Evolutionary conservation across 2,113 vertebrate genomes (phyloP).

Genomic region (Myocastor coypus): DNA sequence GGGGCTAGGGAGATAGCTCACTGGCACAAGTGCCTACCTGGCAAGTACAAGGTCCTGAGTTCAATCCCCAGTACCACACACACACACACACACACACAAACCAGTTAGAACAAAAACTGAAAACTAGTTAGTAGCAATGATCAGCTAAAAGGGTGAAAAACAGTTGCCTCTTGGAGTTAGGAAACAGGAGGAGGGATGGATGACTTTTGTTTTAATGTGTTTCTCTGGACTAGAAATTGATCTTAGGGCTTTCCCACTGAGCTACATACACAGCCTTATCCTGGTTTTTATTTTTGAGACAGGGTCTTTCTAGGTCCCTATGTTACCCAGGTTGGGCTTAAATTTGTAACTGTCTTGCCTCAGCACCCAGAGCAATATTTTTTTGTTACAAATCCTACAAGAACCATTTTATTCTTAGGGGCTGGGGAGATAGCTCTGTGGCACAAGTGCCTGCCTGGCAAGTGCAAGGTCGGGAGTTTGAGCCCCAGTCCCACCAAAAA

Average conservation of each 20-base stretch:
- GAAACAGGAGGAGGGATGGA: background rate
- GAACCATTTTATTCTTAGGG: background rate
- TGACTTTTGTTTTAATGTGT: background rate
- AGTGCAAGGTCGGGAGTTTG: too few species aligned
- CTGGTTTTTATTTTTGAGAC: background rate
- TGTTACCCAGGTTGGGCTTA: background rate
- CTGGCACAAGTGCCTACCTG: too few species aligned
- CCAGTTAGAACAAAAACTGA: background rate
- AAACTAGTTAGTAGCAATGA: background rate
- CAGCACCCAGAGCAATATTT: background rate
- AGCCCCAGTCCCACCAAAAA: too few species aligned
- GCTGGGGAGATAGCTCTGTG: too few species aligned
- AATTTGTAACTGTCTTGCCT: background rate
- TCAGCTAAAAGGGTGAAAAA: background rate
- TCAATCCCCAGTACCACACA: too few species aligned
- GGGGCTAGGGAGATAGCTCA: too few species aligned
- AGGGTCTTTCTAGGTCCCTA: background rate
- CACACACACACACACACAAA: too few species aligned
- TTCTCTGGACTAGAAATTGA: background rate
- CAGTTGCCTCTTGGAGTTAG: background rate
- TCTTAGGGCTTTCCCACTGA: background rate
- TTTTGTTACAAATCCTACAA: background rate
- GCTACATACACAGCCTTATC: background rate
- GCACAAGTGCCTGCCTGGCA: too few species aligned
- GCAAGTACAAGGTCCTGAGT: too few species aligned